These are phyloP conservation scores for Amblyraja radiata DNA, from an alignment of 2,797 vertebrate species.

Conservation along the genomic window DNA sequence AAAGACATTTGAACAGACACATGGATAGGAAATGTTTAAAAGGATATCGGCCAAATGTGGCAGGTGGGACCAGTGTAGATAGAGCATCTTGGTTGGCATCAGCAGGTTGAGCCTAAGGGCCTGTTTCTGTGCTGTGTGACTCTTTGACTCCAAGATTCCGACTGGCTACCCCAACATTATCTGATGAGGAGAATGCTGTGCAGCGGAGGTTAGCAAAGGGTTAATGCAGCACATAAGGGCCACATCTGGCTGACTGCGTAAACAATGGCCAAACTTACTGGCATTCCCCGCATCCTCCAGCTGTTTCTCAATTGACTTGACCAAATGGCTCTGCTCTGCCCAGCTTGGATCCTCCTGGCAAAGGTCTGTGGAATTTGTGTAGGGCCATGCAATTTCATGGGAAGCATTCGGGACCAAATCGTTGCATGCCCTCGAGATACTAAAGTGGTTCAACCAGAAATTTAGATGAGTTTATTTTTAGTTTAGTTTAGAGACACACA, in stretches of 20 bases:
- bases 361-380: neutral
- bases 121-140: no score
- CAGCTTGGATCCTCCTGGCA: neutral
- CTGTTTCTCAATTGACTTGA: neutral
- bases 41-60: no score
- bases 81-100: no score
- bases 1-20: no score
- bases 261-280: neutral
- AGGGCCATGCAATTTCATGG: neutral
- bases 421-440: neutral
- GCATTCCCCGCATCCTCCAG: neutral
- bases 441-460: neutral
- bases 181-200: neutral
- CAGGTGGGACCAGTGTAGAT: no score
- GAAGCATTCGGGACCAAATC: neutral
- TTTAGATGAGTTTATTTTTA: no score
- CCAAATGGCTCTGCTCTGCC: slow-evolving; percentile 13
- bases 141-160: no score
- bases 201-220: neutral
- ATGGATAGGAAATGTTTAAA: no score
- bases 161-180: no score
- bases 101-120: no score
- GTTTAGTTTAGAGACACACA: no score
- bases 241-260: neutral
- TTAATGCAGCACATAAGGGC: neutral